These are phyloP conservation scores for Apostichopus leukothele DNA, from an alignment of 53 echinoderm and acorn worm genomes.

Conservation along the genomic window DNA sequence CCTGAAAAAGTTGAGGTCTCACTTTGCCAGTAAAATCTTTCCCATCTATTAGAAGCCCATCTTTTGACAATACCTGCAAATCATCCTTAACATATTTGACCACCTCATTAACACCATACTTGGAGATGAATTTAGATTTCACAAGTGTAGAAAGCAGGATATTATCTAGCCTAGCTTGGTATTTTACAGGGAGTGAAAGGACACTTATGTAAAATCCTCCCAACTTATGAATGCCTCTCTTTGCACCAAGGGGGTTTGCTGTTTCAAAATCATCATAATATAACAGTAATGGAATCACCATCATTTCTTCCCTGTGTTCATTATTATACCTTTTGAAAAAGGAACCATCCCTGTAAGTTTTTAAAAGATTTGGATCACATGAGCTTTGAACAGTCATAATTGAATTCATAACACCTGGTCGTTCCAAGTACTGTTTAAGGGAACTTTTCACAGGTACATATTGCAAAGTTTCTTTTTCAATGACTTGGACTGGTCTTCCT, in stretches of 20 bases:
- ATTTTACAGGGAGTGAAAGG: conserved; percentile 25
- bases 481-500: conserved; percentile 42
- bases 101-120: conserved; percentile 10
- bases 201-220: conserved; percentile 46
- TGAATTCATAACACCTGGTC: conserved; percentile 51
- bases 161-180: conserved; percentile 36
- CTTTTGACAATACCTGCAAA: background rate
- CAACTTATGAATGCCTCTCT: conserved; percentile 46
- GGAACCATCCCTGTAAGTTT: conserved; percentile 58
- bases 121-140: background rate
- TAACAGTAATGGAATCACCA: conserved; percentile 28
- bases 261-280: conserved; percentile 53
- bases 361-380: conserved; percentile 41
- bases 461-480: conserved; percentile 48
- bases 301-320: background rate
- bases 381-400: conserved; percentile 35
- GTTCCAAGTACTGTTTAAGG: background rate
- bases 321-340: conserved; percentile 37
- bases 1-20: background rate
- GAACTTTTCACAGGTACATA: background rate
- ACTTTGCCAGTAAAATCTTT: background rate
- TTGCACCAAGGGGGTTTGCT: conserved; percentile 47
- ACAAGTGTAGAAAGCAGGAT: background rate
- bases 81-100: background rate
- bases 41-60: background rate